phyloP scores from a whole-genome alignment of 2,888 invertebrate species.

The Campopleginae sp. region DNA sequence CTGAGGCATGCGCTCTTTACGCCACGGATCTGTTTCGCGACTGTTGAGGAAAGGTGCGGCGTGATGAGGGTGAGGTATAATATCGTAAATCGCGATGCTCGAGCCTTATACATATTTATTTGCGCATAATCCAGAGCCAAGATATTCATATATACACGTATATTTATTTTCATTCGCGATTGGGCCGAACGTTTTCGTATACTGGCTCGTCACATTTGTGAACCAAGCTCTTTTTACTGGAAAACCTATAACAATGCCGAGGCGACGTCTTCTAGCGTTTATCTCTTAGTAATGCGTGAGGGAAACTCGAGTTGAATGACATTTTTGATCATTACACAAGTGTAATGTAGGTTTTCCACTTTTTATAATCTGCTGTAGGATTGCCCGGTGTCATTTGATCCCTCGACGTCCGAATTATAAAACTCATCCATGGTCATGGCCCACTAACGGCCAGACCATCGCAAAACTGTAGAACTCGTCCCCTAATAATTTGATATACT shows the following conservation, averaged over 20 bases:
- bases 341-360: conserved; percentile 21
- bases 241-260: not conserved
- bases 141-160: conserved; percentile 64
- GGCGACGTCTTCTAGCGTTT: not conserved
- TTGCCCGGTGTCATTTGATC: not conserved
- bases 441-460: not conserved
- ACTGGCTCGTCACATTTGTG: not conserved
- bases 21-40: conserved; percentile 33
- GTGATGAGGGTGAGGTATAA: conserved; percentile 42
- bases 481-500: not conserved
- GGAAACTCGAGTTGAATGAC: conserved; percentile 29
- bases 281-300: conserved; percentile 2
- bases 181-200: not conserved
- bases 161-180: conserved; percentile 54
- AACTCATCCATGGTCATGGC: too few species aligned
- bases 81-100: conserved; percentile 67
- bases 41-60: conserved; percentile 8
- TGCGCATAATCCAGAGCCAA: conserved; percentile 63
- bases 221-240: not conserved
- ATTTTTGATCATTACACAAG: conserved; percentile 24
- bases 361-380: not conserved
- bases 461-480: not conserved
- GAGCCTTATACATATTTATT: conserved; percentile 70
- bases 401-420: not conserved
- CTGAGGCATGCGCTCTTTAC: conserved; percentile 29